phyloP scores from a whole-genome alignment of 2,888 invertebrate species.

The Lordiphosa fenestrarum region DNA sequence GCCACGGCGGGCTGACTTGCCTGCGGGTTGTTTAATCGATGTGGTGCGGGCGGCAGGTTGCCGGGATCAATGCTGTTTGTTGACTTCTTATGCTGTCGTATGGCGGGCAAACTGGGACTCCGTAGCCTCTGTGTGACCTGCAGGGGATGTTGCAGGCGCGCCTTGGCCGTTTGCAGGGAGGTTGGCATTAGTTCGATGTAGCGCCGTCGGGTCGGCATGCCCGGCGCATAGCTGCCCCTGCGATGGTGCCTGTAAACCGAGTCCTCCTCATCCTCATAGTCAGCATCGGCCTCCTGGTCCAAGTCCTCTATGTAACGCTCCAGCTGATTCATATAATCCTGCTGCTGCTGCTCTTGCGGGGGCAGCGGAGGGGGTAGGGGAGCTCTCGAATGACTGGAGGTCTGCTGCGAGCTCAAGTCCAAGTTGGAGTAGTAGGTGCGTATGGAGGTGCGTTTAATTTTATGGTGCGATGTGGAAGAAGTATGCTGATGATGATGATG shows the following conservation, averaged over 20 bases:
- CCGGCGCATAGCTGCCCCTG: constrained; percentile 60
- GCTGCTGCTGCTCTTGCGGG: constrained; percentile 14
- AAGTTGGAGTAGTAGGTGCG: constrained; percentile 80
- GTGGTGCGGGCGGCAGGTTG: constrained; percentile 41
- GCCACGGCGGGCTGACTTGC: constrained; percentile 22
- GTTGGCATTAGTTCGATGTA: constrained; percentile 70
- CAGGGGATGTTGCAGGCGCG: constrained; percentile 69
- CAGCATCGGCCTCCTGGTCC: constrained; percentile 61
- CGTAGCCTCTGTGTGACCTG: constrained; percentile 76
- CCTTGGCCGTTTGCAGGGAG: constrained; percentile 75
- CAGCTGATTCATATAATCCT: constrained; percentile 66
- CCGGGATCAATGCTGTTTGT: constrained; percentile 58
- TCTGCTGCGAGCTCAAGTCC: constrained; percentile 68
- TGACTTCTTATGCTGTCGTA: constrained; percentile 78
- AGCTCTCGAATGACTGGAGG: constrained; percentile 41
- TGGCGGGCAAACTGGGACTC: constrained; percentile 87
- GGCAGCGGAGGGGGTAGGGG: not conserved
- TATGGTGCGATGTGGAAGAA: constrained; percentile 81
- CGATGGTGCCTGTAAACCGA: constrained; percentile 47
- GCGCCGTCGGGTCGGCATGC: constrained; percentile 46
- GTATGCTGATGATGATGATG: constrained; percentile 71
- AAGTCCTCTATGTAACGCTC: constrained; percentile 64
- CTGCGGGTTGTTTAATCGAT: constrained; percentile 68
- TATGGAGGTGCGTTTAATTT: constrained; percentile 80
- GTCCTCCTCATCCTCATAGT: constrained; percentile 69